Conservation (phyloP, 2,888 invertebrate species). For the Campopleginae sp. region DNA sequence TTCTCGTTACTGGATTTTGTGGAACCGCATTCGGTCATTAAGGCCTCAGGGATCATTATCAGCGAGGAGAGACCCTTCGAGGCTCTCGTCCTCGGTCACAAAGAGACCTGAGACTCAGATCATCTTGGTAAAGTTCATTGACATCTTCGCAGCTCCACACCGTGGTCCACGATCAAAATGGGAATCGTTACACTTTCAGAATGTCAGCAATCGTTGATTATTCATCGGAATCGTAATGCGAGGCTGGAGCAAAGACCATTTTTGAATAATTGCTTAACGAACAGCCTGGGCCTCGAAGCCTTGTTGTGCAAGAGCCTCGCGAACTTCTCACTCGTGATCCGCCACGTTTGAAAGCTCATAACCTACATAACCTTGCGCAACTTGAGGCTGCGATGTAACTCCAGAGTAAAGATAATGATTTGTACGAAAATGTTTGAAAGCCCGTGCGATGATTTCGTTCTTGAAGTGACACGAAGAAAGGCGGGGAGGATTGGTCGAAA, state of each 20-base stretch:
- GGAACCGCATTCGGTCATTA: not conserved
- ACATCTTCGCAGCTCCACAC: no score
- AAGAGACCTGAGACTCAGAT: no score
- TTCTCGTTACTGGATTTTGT: not conserved
- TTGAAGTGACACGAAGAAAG: not conserved
- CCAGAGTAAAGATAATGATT: not conserved
- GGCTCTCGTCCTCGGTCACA: no score
- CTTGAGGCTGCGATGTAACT: not conserved
- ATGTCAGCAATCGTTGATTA: not conserved
- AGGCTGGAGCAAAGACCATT: not conserved
- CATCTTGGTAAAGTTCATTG: no score
- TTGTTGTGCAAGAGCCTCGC: no score
- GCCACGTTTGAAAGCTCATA: not conserved
- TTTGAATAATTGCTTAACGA: not conserved
- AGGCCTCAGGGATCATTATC: no score
- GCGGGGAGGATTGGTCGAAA: not conserved
- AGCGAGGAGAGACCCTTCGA: no score
- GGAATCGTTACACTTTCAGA: no score
- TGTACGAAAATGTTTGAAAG: not conserved
- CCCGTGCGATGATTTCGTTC: slow-evolving; percentile 8
- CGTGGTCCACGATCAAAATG: no score
- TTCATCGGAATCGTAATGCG: not conserved
- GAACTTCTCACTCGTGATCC: not conserved
- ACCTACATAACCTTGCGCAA: slow-evolving; percentile 1
- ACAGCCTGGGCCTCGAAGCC: not conserved